Conservation (phyloP, 2,797 vertebrate species). For the Sparidentex hasta region DNA sequence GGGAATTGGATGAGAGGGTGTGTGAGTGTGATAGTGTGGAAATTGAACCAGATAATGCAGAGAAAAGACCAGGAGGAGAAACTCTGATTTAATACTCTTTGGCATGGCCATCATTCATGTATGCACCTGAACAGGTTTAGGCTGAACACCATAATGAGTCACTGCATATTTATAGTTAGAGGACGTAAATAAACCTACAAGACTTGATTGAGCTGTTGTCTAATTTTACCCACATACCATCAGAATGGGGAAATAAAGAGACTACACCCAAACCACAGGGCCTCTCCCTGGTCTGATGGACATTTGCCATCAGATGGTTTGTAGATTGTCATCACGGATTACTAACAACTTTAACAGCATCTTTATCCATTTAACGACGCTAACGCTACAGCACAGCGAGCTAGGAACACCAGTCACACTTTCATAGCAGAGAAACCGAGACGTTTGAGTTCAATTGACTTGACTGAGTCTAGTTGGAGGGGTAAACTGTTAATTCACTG, state of each 20-base stretch:
- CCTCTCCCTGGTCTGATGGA: not conserved
- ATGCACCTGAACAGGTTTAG: not conserved
- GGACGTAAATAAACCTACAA: not conserved
- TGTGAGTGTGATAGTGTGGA: no score
- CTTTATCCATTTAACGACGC: not conserved
- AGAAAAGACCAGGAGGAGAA: not conserved
- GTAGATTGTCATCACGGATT: not conserved
- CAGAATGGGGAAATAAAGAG: not conserved
- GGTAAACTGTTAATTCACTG: fast-evolving
- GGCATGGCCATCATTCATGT: not conserved
- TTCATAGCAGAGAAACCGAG: fast-evolving
- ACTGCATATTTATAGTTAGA: not conserved
- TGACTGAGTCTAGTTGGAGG: fast-evolving
- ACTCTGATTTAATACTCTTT: not conserved
- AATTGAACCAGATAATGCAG: not conserved
- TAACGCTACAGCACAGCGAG: not conserved
- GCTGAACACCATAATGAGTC: not conserved
- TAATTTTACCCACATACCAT: not conserved
- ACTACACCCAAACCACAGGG: not conserved
- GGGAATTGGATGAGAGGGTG: no score
- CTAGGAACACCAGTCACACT: not conserved
- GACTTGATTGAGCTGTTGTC: fast-evolving
- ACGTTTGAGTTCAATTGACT: fast-evolving
- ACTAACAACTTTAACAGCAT: not conserved
- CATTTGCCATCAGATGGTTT: not conserved